Percentiles rank a stretch among this genome's conserved stretches.
These are phyloP conservation scores for Drosophila parabipectinata DNA, from an alignment of 1,140 invertebrate genomes.

Conservation along the genomic window DNA sequence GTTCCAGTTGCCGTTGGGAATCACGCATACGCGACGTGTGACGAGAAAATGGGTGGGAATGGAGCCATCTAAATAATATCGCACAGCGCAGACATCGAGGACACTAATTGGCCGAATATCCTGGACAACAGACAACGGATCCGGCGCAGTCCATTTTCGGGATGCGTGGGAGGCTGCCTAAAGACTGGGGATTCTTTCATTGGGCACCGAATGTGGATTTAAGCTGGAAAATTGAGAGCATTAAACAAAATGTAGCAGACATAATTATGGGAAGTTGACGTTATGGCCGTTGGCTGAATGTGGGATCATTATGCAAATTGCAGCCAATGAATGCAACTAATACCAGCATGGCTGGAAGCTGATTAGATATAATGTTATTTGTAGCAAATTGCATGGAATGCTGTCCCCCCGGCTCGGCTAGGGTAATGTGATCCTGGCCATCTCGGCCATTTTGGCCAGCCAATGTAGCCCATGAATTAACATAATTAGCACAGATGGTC, in stretches of 20 bases:
- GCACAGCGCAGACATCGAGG: conserved; percentile 7
- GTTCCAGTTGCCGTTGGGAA: background rate
- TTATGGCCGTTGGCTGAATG: conserved; percentile 5
- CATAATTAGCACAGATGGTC: conserved; percentile 56
- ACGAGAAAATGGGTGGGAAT: background rate
- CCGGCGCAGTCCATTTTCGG: background rate
- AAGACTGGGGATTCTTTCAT: conserved; percentile 8
- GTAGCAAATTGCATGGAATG: conserved; percentile 44
- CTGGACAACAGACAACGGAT: conserved; percentile 30
- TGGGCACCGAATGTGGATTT: background rate
- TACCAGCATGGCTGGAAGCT: conserved; percentile 13
- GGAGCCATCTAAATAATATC: conserved; percentile 5
- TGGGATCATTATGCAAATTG: conserved; percentile 55
- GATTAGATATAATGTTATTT: conserved; percentile 53
- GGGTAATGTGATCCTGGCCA: conserved; percentile 14
- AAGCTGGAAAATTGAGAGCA: conserved; percentile 23
- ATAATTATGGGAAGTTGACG: conserved; percentile 22
- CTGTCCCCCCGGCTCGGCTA: conserved; percentile 1
- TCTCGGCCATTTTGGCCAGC: conserved; percentile 9
- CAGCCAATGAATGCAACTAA: conserved; percentile 54
- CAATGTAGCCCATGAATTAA: conserved; percentile 36
- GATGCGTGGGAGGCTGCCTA: background rate
- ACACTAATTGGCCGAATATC: conserved; percentile 51
- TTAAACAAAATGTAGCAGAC: conserved; percentile 34
- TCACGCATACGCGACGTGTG: conserved; percentile 56